phyloP scores from a whole-genome alignment of 1,140 invertebrate species.

The Wiebesia pumilae region DNA sequence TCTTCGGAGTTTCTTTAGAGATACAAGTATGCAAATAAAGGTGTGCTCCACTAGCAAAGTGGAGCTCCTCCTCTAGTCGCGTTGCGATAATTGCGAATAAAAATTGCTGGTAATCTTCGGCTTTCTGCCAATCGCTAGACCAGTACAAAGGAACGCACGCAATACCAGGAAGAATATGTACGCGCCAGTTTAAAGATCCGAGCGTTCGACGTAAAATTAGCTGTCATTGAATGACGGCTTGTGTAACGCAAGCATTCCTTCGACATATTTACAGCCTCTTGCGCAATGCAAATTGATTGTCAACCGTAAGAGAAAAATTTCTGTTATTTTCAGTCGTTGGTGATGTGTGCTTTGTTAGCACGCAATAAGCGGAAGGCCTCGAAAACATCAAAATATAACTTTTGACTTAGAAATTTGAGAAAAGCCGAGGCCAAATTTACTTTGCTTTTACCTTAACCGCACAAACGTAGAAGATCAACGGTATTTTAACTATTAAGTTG shows the following conservation, averaged over 20 bases:
- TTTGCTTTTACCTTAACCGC: background rate
- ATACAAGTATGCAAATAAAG: too few species aligned
- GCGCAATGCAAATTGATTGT: constrained; percentile 16
- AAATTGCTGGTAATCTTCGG: background rate
- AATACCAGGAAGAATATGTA: constrained; percentile 8
- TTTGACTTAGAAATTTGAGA: background rate
- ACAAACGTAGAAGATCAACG: background rate
- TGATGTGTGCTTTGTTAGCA: background rate
- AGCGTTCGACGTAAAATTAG: constrained; percentile 40
- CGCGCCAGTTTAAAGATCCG: constrained; percentile 19
- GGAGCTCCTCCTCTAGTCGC: too few species aligned
- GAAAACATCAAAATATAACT: background rate
- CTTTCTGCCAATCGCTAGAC: background rate
- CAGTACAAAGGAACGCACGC: background rate
- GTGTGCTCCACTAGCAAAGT: too few species aligned
- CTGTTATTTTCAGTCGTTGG: background rate
- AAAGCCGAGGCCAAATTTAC: background rate
- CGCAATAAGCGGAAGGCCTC: background rate
- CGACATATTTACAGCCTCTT: background rate
- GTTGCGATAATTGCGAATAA: background rate
- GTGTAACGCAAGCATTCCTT: background rate
- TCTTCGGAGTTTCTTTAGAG: too few species aligned
- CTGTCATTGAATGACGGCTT: constrained; percentile 21
- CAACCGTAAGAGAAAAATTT: background rate
- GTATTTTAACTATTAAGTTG: background rate